A percentile compares a stretch with the other conserved stretches of the same genome.
These are phyloP conservation scores for Neofelis nebulosa DNA, from an alignment of 2,113 vertebrate species.

Conservation along the genomic window DNA sequence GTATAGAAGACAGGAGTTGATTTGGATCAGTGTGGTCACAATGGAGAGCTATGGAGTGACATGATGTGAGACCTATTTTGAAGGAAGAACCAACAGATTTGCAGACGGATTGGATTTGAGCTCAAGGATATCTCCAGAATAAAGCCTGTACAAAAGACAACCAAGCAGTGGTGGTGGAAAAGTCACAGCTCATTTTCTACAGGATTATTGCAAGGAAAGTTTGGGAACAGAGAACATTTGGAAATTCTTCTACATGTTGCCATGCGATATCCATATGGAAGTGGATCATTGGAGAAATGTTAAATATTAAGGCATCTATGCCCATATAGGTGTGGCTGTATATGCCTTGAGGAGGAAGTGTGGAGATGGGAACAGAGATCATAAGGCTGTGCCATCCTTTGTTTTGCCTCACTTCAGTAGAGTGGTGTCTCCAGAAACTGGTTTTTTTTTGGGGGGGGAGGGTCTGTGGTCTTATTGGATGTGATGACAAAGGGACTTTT, in stretches of 20 bases:
- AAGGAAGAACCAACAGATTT: neutral
- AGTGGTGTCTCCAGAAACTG: neutral
- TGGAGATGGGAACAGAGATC: neutral
- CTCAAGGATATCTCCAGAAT: neutral
- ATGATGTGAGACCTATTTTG: neutral
- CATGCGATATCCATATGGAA: neutral
- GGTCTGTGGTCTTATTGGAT: neutral
- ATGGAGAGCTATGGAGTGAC: neutral
- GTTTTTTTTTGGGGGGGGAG: neutral
- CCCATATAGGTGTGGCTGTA: neutral
- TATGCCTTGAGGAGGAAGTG: neutral
- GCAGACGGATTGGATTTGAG: neutral
- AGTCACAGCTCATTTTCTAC: neutral
- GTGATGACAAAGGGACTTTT: neutral
- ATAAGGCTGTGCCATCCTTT: neutral
- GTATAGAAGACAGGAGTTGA: neutral
- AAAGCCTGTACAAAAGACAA: neutral
- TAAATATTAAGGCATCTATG: neutral
- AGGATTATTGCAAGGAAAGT: neutral
- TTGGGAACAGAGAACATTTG: neutral
- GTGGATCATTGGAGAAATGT: neutral
- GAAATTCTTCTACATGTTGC: neutral
- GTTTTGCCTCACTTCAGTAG: neutral
- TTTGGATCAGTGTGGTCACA: neutral
- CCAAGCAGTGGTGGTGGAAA: neutral